phyloP scores from a whole-genome alignment of 2,797 vertebrate species.

The Oryzias dopingdopingensis region DNA sequence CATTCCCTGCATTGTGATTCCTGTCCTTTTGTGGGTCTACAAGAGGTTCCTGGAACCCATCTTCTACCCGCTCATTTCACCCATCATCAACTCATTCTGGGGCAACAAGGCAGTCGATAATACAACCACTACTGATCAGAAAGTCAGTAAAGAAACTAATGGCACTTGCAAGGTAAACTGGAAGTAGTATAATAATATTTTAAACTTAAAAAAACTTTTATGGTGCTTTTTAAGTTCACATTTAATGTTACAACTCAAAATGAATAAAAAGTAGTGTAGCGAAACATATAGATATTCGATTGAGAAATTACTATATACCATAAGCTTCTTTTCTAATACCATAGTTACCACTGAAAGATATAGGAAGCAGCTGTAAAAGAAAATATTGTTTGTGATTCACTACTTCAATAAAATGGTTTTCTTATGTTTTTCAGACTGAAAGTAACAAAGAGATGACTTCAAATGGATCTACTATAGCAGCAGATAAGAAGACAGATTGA shows the following conservation, averaged over 20 bases:
- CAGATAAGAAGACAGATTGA: constrained; percentile 87
- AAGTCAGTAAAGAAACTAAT: constrained; percentile 50
- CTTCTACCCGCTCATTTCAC: constrained; percentile 87
- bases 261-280: background rate
- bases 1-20: constrained; percentile 97
- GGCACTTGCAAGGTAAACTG: constrained; percentile 64
- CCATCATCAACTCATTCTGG: constrained; percentile 84
- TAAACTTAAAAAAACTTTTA: background rate
- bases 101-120: constrained; percentile 76
- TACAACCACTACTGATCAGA: constrained; percentile 28
- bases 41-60: constrained; percentile 94
- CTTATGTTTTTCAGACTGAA: constrained; percentile 68
- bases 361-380: background rate
- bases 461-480: constrained; percentile 57
- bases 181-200: background rate
- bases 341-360: background rate
- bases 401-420: background rate
- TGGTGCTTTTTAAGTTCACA: background rate
- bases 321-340: background rate
- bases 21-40: constrained; percentile 93
- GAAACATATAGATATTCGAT: background rate
- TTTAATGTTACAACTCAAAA: background rate
- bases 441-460: constrained; percentile 50
- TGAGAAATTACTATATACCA: background rate
- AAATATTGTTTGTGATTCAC: background rate